These are phyloP conservation scores for Araneus ventricosus DNA, from an alignment of 1,140 invertebrate species.

Conservation along the genomic window DNA sequence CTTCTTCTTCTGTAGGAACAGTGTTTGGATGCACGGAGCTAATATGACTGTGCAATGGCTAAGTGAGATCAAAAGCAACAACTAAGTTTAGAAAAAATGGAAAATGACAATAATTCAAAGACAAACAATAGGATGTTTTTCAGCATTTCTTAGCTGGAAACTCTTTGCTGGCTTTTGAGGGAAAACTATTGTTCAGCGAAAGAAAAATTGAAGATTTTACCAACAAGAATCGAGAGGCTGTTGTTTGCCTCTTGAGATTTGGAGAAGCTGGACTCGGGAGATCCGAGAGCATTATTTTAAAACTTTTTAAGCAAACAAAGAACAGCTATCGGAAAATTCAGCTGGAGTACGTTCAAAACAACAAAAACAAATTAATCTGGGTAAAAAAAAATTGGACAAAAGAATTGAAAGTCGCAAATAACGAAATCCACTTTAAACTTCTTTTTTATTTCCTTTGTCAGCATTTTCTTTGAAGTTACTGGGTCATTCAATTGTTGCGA, in stretches of 20 bases:
- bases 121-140: neutral
- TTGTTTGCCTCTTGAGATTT: constrained; percentile 19
- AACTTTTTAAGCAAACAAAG: constrained; percentile 47
- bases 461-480: constrained; percentile 33
- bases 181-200: neutral
- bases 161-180: neutral
- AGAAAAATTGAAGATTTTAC: constrained; percentile 22
- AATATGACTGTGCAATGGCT: too few species aligned
- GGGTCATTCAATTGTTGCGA: constrained; percentile 48
- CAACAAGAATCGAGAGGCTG: neutral
- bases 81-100: neutral
- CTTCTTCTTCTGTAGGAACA: too few species aligned
- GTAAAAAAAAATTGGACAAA: neutral
- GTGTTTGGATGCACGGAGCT: too few species aligned
- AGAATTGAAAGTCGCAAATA: constrained; percentile 54
- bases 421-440: constrained; percentile 34
- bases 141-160: neutral
- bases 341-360: neutral
- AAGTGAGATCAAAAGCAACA: neutral
- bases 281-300: constrained; percentile 41
- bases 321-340: constrained; percentile 29
- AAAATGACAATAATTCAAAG: neutral
- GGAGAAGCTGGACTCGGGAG: neutral
- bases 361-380: constrained; percentile 2
- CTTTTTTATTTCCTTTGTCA: constrained; percentile 3